These are phyloP conservation scores for Plumapathes pennacea DNA, from an alignment of 92 coral and sea anemone species.

Conservation along the genomic window DNA sequence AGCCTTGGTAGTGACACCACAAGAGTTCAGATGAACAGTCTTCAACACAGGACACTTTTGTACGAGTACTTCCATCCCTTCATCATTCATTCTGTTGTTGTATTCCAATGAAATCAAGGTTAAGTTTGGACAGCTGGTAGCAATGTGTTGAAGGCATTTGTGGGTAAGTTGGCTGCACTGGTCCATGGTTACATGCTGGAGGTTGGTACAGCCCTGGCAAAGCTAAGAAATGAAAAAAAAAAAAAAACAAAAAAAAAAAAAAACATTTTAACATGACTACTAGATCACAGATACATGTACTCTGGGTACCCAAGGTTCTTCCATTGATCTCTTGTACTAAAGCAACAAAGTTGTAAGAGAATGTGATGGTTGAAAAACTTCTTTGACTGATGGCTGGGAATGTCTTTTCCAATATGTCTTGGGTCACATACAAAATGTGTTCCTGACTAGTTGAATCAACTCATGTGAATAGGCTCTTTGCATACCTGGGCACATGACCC, in stretches of 20 bases:
- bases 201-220: conserved; percentile 70
- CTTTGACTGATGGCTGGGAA: too few relatives aligned
- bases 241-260: not conserved
- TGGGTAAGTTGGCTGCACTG: conserved; percentile 79
- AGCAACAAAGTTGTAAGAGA: too few relatives aligned
- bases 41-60: conserved; percentile 63
- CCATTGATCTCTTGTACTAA: too few relatives aligned
- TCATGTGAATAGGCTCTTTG: too few relatives aligned
- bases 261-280: not conserved
- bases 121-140: conserved; percentile 62
- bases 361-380: too few relatives aligned
- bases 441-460: too few relatives aligned
- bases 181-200: conserved; percentile 75
- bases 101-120: conserved; percentile 63
- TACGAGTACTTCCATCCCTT: conserved; percentile 71
- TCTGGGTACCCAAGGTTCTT: too few relatives aligned
- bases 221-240: conserved; percentile 52
- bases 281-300: too few relatives aligned
- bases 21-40: conserved; percentile 72
- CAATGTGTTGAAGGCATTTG: conserved; percentile 57
- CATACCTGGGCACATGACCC: too few relatives aligned
- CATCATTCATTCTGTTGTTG: conserved; percentile 56
- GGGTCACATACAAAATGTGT: too few relatives aligned
- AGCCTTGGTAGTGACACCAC: conserved; percentile 71
- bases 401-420: too few relatives aligned